These are phyloP conservation scores for Coreius guichenoti DNA, from an alignment of 2,797 vertebrate species.

Conservation along the genomic window DNA sequence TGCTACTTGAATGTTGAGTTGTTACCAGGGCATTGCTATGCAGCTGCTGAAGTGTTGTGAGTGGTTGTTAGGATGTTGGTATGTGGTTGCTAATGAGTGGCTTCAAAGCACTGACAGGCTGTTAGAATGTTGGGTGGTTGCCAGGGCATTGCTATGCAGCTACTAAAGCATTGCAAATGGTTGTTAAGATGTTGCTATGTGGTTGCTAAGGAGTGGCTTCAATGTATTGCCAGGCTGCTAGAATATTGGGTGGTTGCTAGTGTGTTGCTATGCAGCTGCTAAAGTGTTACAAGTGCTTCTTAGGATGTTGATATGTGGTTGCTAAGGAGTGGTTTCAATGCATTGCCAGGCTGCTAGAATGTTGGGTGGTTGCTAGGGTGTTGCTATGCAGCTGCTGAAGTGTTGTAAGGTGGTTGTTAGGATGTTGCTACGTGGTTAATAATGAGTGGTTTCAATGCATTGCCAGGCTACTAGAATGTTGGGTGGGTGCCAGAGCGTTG, in stretches of 20 bases:
- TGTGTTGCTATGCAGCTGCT: neutral
- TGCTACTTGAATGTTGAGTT: too few relatives aligned
- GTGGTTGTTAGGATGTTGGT: neutral
- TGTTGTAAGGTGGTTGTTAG: neutral
- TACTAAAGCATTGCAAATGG: neutral
- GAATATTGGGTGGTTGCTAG: neutral
- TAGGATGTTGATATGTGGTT: neutral
- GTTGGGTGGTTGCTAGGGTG: neutral
- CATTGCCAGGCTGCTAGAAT: neutral
- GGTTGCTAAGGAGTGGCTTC: neutral
- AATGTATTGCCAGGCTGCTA: neutral
- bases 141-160: neutral
- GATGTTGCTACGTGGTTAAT: neutral
- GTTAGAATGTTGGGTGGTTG: neutral
- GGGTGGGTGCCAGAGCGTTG: neutral
- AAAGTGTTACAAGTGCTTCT: neutral
- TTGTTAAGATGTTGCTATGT: neutral
- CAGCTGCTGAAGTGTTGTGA: neutral
- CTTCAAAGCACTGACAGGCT: neutral
- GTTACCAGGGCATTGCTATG: too few relatives aligned
- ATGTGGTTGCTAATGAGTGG: neutral
- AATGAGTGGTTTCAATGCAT: neutral
- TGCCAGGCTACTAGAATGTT: neutral
- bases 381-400: neutral
- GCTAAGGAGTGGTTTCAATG: neutral